These are phyloP conservation scores for Chaenogobius annularis DNA, from an alignment of 2,113 vertebrate species.

Conservation along the genomic window DNA sequence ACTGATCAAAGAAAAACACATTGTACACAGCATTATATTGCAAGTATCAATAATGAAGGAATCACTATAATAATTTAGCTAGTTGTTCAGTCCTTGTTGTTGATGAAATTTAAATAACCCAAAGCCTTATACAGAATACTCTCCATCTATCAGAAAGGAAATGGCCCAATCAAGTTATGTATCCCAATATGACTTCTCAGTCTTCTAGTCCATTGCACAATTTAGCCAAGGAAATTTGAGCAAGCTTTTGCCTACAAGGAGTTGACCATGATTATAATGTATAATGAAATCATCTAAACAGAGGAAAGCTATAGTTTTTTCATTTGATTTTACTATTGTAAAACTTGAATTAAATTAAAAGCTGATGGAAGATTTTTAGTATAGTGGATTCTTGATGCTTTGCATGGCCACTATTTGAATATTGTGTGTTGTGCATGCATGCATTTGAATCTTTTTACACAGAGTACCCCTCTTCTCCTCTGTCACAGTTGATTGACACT, in stretches of 20 bases:
- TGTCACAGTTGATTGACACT: slow-evolving; percentile 50
- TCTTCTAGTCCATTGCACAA: not conserved
- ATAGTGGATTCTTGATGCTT: not conserved
- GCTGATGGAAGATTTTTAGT: not conserved
- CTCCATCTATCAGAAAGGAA: not conserved
- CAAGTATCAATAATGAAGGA: slow-evolving; percentile 13
- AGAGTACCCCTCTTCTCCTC: slow-evolving; percentile 20
- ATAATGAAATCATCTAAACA: too few relatives aligned
- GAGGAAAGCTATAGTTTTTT: too few relatives aligned
- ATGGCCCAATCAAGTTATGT: not conserved
- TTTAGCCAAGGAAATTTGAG: not conserved
- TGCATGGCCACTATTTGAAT: not conserved
- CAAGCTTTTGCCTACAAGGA: not conserved
- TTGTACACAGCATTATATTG: not conserved
- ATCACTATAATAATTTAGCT: slow-evolving; percentile 35
- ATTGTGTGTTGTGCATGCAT: slow-evolving; percentile 20
- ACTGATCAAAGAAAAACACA: slow-evolving; percentile 17
- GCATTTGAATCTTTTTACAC: slow-evolving; percentile 42
- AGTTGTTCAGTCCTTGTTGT: not conserved
- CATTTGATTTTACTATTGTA: not conserved
- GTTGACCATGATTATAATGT: not conserved
- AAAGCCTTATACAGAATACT: not conserved
- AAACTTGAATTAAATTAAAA: not conserved
- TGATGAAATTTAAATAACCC: not conserved
- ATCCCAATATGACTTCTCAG: not conserved